A percentile compares a stretch with the other conserved stretches of the same genome.
phyloP scores from a whole-genome alignment of 1,140 invertebrate genomes.

The Lepidostoma basale region DNA sequence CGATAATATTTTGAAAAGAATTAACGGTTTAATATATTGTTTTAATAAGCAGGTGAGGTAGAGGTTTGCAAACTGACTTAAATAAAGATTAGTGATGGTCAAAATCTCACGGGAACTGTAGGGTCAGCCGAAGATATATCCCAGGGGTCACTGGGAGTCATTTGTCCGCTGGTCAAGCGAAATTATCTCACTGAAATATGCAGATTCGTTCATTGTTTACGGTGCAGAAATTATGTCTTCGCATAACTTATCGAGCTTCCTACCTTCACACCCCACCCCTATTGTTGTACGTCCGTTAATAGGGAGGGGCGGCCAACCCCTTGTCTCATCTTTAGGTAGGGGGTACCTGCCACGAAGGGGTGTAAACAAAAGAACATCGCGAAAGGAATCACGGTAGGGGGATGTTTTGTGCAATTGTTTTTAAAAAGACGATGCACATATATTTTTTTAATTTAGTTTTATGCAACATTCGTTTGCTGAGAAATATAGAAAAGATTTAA shows the following conservation, averaged over 20 bases:
- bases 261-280: not conserved
- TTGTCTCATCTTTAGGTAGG: not conserved
- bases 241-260: conserved; percentile 5
- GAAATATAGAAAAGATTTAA: too few species aligned
- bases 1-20: too few species aligned
- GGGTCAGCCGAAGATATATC: conserved; percentile 7
- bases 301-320: not conserved
- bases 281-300: not conserved
- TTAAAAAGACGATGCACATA: too few species aligned
- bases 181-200: not conserved
- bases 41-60: too few species aligned
- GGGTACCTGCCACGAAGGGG: not conserved
- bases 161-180: conserved; percentile 25
- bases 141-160: not conserved
- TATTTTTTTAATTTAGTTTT: too few species aligned
- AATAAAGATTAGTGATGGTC: not conserved
- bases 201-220: conserved; percentile 23
- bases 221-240: conserved; percentile 38
- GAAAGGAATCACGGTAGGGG: too few species aligned
- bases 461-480: too few species aligned
- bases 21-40: too few species aligned
- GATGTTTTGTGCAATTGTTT: too few species aligned
- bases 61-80: not conserved
- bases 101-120: conserved; percentile 27
- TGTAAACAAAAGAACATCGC: conserved; percentile 1